phyloP scores from a whole-genome alignment of 2,888 invertebrate species.

The Heteromurus nitidus region DNA sequence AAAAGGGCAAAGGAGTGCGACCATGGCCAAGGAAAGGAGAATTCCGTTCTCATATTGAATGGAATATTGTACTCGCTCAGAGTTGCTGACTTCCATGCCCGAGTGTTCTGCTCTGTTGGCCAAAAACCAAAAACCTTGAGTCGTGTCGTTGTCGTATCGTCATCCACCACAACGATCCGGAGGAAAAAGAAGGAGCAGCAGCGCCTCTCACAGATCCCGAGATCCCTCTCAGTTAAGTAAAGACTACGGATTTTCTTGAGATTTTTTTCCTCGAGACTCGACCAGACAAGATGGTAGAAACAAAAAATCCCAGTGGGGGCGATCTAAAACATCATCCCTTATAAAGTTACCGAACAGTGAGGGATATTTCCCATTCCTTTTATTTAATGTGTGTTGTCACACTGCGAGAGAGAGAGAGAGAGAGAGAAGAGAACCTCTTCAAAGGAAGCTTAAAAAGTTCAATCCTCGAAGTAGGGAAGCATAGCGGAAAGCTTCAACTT shows the following conservation, averaged over 20 bases:
- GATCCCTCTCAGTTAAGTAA: constrained; percentile 18
- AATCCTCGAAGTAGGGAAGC: constrained; percentile 31
- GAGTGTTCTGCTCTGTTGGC: constrained; percentile 43
- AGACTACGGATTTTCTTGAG: constrained; percentile 8
- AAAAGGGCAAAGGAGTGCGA: neutral
- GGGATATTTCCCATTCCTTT: constrained; percentile 56
- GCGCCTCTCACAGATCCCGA: neutral
- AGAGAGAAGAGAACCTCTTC: constrained; percentile 36
- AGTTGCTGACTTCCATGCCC: neutral
- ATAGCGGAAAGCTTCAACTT: constrained; percentile 18
- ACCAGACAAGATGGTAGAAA: constrained; percentile 55
- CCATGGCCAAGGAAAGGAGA: neutral
- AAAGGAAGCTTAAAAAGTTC: constrained; percentile 56
- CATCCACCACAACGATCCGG: constrained; percentile 37
- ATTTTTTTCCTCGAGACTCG: constrained; percentile 24
- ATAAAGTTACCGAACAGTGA: constrained; percentile 62
- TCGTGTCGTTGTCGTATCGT: constrained; percentile 50
- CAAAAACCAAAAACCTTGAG: constrained; percentile 34
- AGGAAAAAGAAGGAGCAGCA: constrained; percentile 11
- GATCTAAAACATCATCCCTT: constrained; percentile 68
- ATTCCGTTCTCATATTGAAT: too few relatives aligned
- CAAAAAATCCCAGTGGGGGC: constrained; percentile 71
- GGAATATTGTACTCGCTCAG: neutral
- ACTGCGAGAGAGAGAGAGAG: too few relatives aligned
- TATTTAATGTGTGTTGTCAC: constrained; percentile 23